Percentiles rank a stretch among this genome's conserved stretches.
phyloP scores from a whole-genome alignment of 1,140 invertebrate genomes.

The Ganaspis sp. region DNA sequence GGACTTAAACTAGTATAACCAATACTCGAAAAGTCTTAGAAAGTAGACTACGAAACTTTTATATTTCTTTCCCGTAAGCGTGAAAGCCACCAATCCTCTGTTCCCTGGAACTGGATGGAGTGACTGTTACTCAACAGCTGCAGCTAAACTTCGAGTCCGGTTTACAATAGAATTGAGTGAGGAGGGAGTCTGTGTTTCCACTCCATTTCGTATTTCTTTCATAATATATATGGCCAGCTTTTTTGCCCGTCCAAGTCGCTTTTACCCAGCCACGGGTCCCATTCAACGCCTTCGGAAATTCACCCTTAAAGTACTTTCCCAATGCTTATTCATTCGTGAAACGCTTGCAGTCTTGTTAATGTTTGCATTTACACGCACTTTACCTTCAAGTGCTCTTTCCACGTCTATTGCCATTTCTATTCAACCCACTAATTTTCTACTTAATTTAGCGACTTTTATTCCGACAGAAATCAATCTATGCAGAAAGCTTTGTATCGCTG shows the following conservation, averaged over 20 bases:
- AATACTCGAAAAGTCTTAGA: constrained; percentile 18
- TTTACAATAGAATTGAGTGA: constrained; percentile 40
- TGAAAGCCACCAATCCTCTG: constrained; percentile 26
- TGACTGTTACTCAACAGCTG: constrained; percentile 53
- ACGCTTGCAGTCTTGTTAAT: neutral
- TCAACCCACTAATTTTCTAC: neutral
- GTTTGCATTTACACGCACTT: constrained; percentile 35
- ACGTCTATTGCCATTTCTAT: neutral
- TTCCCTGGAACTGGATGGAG: constrained; percentile 42
- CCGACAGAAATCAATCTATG: neutral
- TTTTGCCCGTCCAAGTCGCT: constrained; percentile 35
- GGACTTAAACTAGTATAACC: constrained; percentile 21
- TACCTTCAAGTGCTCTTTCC: constrained; percentile 33
- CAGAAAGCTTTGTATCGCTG: too few species aligned
- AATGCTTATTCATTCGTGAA: constrained; percentile 5
- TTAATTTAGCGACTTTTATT: neutral
- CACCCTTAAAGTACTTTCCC: constrained; percentile 29
- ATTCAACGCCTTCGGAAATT: constrained; percentile 41
- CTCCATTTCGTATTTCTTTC: constrained; percentile 63
- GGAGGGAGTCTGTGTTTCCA: constrained; percentile 52
- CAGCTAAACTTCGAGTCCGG: constrained; percentile 51
- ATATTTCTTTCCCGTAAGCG: constrained; percentile 24
- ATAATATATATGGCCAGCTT: constrained; percentile 45
- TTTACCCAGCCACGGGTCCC: constrained; percentile 33
- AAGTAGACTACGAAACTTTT: constrained; percentile 16